Evolutionary conservation across 1,140 invertebrate species (phyloP).

Genomic region (Musca vetustissima): DNA sequence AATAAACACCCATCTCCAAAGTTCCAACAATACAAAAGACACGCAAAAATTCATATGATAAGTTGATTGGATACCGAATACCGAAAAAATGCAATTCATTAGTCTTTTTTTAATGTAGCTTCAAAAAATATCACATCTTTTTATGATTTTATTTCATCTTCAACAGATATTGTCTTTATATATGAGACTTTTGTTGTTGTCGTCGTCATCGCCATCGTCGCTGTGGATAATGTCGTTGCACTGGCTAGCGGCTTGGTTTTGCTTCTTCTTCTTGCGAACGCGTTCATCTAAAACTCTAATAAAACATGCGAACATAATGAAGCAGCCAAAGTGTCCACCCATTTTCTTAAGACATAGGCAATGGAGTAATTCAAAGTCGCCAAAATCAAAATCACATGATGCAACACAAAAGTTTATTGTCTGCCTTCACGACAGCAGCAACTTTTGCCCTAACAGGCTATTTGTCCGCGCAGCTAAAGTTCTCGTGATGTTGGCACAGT

Average conservation of each 20-base stretch:
- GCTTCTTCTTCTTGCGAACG: no score
- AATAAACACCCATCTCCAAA: no score
- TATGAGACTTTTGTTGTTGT: constrained; percentile 6
- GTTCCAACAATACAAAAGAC: neutral
- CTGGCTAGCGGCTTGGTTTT: neutral
- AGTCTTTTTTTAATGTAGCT: constrained; percentile 1
- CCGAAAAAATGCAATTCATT: constrained; percentile 23
- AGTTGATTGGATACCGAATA: constrained; percentile 14
- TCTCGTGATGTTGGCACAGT: no score
- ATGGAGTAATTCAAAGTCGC: constrained; percentile 13
- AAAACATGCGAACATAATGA: constrained; percentile 24
- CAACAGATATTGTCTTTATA: neutral
- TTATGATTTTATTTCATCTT: constrained; percentile 10
- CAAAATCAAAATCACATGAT: constrained; percentile 5
- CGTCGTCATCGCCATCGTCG: neutral
- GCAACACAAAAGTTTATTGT: constrained; percentile 5
- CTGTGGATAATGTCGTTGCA: neutral
- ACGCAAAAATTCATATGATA: constrained; percentile 4
- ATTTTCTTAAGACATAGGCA: neutral
- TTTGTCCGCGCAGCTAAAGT: no score
- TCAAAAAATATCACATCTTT: constrained; percentile 6
- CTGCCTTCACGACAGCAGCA: constrained; percentile 13
- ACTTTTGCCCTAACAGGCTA: no score
- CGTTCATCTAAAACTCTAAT: constrained; percentile 2
- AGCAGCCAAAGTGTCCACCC: constrained; percentile 22